Base-by-base conservation (phyloP, 2,113 vertebrate species). In the Channa argus region DNA sequence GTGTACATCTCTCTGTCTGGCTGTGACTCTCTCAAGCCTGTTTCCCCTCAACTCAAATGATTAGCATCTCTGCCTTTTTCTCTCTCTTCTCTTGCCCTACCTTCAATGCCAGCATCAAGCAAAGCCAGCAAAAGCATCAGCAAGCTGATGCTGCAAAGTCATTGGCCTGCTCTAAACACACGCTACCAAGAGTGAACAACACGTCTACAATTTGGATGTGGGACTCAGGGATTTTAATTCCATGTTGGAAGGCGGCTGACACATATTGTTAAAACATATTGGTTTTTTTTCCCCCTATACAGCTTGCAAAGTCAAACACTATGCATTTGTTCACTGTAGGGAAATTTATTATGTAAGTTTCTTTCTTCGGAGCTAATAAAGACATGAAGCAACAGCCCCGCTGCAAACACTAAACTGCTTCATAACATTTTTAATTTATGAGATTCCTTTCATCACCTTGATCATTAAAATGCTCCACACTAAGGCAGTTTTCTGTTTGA, bases 11-110 rank as follows among this genome's bases (percentile, higher is more conserved):
- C 54, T 76, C 60, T 73, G 62, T 82, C 63, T 54, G 55, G 58
- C 24, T 73, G 63, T 55, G 6, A 34, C 61, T 61, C 51, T 69
- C 61, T 71, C 69, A 80, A 74, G 73, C 82, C 68, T 74, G 76
- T 75, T 89, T 77, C 86, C 74, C 52, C 77, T 62, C 63, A 50
- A 50, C 67, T 79, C 65, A 77, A 68, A 87, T 83, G 80, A 89
- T 87, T 88, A 89, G 73, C 77, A 88, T 86, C 76, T 77, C 61
- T 83, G 49, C 36, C 55, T 64, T 49, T 75, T 77, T 77, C 24
- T 24, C 24, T 78, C 66, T 74, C 24, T 76, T 61, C 71, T 61
- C 39, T n/a, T 53, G 66, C 38, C 36, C 38, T 63, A 46, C 38
- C 67, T 79, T 67, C 59, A 83, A 86, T 86, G 81, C 81, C 83